Percentiles rank a stretch among this genome's conserved stretches.
phyloP scores from a whole-genome alignment of 2,113 vertebrate genomes.

The Thermophis baileyi region DNA sequence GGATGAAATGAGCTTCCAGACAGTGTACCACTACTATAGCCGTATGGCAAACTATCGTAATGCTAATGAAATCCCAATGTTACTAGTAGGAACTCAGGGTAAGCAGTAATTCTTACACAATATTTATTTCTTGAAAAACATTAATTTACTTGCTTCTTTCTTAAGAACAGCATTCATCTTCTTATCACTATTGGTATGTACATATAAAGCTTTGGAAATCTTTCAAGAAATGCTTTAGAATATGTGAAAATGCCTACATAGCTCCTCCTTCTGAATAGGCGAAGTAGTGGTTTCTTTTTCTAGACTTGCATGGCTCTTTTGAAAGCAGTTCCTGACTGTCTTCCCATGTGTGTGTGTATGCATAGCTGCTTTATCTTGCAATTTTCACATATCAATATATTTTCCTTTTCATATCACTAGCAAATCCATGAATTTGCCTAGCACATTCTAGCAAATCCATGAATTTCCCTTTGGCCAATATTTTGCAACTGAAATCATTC shows the following conservation, averaged over 20 bases:
- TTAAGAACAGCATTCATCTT: background rate
- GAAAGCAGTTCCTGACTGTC: background rate
- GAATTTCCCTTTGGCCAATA: background rate
- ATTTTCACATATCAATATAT: background rate
- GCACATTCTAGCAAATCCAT: background rate
- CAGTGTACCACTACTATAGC: slow-evolving; percentile 96
- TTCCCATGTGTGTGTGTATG: background rate
- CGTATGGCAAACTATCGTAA: slow-evolving; percentile 90
- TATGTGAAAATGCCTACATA: background rate
- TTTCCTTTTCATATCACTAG: background rate
- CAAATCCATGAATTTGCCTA: background rate
- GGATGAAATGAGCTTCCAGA: slow-evolving; percentile 98
- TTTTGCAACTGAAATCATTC: background rate
- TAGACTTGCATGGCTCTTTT: background rate
- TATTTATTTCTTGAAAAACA: background rate
- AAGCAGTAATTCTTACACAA: slow-evolving; percentile 24
- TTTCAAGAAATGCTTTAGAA: background rate
- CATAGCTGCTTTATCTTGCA: background rate
- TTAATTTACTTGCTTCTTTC: background rate
- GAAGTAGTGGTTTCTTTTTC: background rate
- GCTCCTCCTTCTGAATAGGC: background rate
- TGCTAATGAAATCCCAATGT: slow-evolving; percentile 87
- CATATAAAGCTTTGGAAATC: background rate
- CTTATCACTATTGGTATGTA: background rate
- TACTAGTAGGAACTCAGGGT: slow-evolving; percentile 98